A percentile compares a stretch with the other conserved stretches of the same genome.
Evolutionary conservation across 2,113 vertebrate genomes (phyloP).

Genomic region (Oncorhynchus tshawytscha): DNA sequence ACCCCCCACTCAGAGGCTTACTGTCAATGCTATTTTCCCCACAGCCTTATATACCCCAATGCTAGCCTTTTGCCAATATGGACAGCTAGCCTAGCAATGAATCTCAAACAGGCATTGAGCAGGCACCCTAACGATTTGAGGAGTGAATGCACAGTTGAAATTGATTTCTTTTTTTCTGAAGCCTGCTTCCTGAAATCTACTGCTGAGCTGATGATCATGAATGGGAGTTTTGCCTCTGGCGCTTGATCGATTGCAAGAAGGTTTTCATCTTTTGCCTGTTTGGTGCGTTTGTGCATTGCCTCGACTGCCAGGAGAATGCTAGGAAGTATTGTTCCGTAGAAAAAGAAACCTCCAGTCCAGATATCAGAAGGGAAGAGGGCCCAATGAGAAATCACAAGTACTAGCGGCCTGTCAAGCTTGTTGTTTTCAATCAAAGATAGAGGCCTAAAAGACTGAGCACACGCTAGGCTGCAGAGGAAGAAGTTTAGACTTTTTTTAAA

Average conservation of each 20-base stretch:
- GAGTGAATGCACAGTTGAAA: conserved; percentile 33
- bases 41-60: neutral
- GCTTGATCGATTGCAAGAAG: conserved; percentile 62
- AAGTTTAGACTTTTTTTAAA: conserved; percentile 11
- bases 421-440: conserved; percentile 59
- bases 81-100: conserved; percentile 5
- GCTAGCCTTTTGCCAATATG: neutral
- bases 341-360: conserved; percentile 56
- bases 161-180: conserved; percentile 58
- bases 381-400: conserved; percentile 34
- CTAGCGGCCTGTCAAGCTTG: conserved; percentile 33
- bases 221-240: conserved; percentile 67
- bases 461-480: conserved; percentile 29
- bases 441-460: conserved; percentile 22
- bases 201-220: conserved; percentile 66
- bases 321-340: conserved; percentile 58
- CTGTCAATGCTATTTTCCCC: conserved; percentile 14
- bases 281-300: conserved; percentile 48
- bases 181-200: conserved; percentile 54
- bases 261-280: conserved; percentile 66
- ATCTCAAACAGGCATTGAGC: conserved; percentile 36
- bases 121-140: conserved; percentile 6
- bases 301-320: conserved; percentile 51
- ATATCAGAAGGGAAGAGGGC: conserved; percentile 50
- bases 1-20: conserved; percentile 32